Evolutionary conservation across 2,113 vertebrate species (phyloP), one percentile per base, ranked within the genome.

Genomic region (Daphoenositta chrysoptera): DNA sequence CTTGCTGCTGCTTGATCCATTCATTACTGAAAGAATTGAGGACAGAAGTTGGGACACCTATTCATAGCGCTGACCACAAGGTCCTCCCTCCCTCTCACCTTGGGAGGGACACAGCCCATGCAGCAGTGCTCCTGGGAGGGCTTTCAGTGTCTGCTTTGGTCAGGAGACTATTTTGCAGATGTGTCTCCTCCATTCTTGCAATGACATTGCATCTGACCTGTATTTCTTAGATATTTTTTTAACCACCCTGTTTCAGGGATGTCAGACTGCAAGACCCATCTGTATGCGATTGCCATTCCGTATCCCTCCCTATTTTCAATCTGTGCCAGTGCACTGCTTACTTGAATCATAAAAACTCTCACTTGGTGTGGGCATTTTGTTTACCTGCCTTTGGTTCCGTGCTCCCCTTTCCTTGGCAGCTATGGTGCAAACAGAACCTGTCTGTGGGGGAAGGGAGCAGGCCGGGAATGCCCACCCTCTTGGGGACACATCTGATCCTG

Each of bases 251-350:
- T 64, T 81, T 51, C 45, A 57, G 50, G 7, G 61, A 24, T 35
- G 26, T 51, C 64, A 54, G n/a, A 72, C 72, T 42, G 23, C n/a
- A 61, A 56, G 58, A 66, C 37, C 18, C 58, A 19, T 75, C 37
- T 0, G 0, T 47, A 44, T 22, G 33, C 5, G 3, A 15, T 13
- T 63, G 39, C 45, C 15, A 1, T n/a, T 89, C 35, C 40, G 17
- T 31, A 18, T 18, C 5, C 15, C n/a, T 81, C 51, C 30, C 28
- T 14, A 23, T 45, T 93, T 75, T 60, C 71, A 19, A 1, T 35
- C 72, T 78, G 1, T 61, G 26, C 37, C 31, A 56, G 51, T 22
- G 40, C 13, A 27, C n/a, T 44, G 17, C 40, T 90, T 21, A 66
- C n/a, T 37, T 31, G 44, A 80, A 71, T 54, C 26, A 35, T 22